These are phyloP conservation scores for Anthophora plumipes DNA, from an alignment of 2,888 invertebrate genomes.

Conservation along the genomic window DNA sequence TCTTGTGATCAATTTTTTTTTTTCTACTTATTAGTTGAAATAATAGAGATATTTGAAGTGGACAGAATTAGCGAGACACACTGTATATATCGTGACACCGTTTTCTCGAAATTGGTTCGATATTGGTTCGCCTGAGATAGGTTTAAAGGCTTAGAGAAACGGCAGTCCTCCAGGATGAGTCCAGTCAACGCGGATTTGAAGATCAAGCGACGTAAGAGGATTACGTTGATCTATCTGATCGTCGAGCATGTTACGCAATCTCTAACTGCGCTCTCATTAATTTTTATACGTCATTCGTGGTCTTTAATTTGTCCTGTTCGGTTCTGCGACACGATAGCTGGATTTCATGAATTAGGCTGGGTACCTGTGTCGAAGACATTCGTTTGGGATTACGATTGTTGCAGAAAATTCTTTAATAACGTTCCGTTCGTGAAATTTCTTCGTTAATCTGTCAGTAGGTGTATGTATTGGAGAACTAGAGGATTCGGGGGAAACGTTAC, in stretches of 20 bases:
- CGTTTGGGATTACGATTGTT: slow-evolving; percentile 20
- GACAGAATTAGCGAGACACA: too few species aligned
- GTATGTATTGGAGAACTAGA: slow-evolving; percentile 8
- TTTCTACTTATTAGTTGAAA: too few species aligned
- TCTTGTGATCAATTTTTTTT: too few species aligned
- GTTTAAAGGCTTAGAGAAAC: slow-evolving; percentile 69
- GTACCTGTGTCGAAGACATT: not conserved
- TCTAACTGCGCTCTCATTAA: slow-evolving; percentile 65
- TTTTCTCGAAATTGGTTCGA: slow-evolving; percentile 72
- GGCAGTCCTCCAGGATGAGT: slow-evolving; percentile 56
- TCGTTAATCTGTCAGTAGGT: slow-evolving; percentile 4
- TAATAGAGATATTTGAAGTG: too few species aligned
- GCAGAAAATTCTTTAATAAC: slow-evolving; percentile 29
- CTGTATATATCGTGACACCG: slow-evolving; percentile 36
- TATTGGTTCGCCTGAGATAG: slow-evolving; percentile 69
- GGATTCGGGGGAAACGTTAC: not conserved
- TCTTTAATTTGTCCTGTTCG: slow-evolving; percentile 54
- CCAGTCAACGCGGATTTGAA: slow-evolving; percentile 65
- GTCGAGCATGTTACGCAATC: slow-evolving; percentile 63
- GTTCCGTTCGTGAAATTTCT: not conserved
- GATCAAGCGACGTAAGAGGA: slow-evolving; percentile 68
- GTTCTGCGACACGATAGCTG: slow-evolving; percentile 10
- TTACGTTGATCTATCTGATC: slow-evolving; percentile 66
- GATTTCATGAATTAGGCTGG: slow-evolving; percentile 19
- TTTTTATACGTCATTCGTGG: slow-evolving; percentile 60